Evolutionary conservation across 2,113 vertebrate genomes (phyloP).

Genomic region (Aspidoscelis tigris): DNA sequence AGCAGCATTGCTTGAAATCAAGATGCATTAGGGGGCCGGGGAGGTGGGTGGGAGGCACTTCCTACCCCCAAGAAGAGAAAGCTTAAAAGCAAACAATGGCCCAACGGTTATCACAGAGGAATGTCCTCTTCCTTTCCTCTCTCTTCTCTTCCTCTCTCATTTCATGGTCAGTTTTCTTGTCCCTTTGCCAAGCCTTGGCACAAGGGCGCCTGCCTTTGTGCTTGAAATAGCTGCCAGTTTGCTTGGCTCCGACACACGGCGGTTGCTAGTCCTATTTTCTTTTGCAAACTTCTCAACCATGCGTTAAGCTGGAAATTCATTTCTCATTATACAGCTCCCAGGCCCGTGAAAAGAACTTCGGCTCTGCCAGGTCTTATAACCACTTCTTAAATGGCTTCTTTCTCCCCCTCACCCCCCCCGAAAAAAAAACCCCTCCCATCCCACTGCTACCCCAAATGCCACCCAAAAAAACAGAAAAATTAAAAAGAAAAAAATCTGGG

Average conservation of each 20-base stretch:
- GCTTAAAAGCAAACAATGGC: slow-evolving; percentile 42
- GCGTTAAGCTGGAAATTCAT: slow-evolving; percentile 38
- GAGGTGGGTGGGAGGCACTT: too few species aligned
- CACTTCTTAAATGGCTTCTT: background rate
- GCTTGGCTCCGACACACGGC: slow-evolving; percentile 46
- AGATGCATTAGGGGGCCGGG: slow-evolving; percentile 23
- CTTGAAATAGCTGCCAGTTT: background rate
- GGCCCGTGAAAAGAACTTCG: accelerated
- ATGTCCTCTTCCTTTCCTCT: slow-evolving; percentile 37
- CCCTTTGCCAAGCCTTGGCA: background rate
- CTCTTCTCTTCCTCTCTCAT: accelerated
- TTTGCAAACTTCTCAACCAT: slow-evolving; percentile 28
- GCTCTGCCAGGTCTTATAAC: slow-evolving; percentile 30
- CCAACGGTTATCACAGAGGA: background rate
- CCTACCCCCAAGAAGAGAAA: slow-evolving; percentile 17
- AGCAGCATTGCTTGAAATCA: slow-evolving; percentile 19
- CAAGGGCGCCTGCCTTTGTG: slow-evolving; percentile 7
- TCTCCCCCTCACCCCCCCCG: background rate
- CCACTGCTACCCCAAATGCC: background rate
- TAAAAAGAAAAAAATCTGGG: background rate
- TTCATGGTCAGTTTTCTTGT: slow-evolving; percentile 33
- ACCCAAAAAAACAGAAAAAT: too few species aligned
- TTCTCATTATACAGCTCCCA: slow-evolving; percentile 29
- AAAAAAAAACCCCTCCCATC: background rate
- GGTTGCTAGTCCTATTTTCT: slow-evolving; percentile 30